Evolutionary conservation across 2,113 vertebrate species (phyloP), one percentile per base, ranked within the genome.

Genomic region (Neolamprologus cancellatus): DNA sequence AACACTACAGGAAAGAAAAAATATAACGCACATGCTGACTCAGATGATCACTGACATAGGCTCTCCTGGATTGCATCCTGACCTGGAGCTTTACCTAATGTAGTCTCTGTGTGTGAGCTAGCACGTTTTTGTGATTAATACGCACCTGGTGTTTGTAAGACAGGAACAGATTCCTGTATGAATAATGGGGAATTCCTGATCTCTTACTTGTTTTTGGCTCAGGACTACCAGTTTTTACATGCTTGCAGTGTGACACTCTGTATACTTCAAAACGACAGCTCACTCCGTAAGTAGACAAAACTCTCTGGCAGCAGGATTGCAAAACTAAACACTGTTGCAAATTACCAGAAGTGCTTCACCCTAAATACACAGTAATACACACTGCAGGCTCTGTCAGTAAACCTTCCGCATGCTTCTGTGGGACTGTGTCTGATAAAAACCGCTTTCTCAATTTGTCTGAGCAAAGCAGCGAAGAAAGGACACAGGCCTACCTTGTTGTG

Each of bases 401-500:
- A 87, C 23, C 18, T 32, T 32, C 34, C 28, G 4, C 9, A 39
- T 4, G 20, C 36, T n/a, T 85, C 36, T 83, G 69, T 80, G 25
- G 13, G 48, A 17, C n/a, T 9, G 17, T 61, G 50, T 86, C 83
- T 55, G 57, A 53, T 34, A 52, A 81, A 66, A 84, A 14, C 8
- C 12, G 95, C 48, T 92, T 86, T 15, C 71, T 84, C 83, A 87
- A 32, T 79, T 17, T 36, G n/a, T 78, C 44, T 53, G 69, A 52
- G 61, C 25, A 25, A 80, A 28, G 76, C 44, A 78, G 84, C 9
- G 20, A 41, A 25, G 15, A 55, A 39, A 28, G 7, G 87, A 64
- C 54, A 36, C 12, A 66, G 76, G 28, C 39, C 12, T 95, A 99
- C 98, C 98, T 98, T 96, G 91, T 98, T 99, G 92, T 97, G 91